These are phyloP conservation scores for Diaperis boleti DNA, from an alignment of 2,888 invertebrate species.

Conservation along the genomic window DNA sequence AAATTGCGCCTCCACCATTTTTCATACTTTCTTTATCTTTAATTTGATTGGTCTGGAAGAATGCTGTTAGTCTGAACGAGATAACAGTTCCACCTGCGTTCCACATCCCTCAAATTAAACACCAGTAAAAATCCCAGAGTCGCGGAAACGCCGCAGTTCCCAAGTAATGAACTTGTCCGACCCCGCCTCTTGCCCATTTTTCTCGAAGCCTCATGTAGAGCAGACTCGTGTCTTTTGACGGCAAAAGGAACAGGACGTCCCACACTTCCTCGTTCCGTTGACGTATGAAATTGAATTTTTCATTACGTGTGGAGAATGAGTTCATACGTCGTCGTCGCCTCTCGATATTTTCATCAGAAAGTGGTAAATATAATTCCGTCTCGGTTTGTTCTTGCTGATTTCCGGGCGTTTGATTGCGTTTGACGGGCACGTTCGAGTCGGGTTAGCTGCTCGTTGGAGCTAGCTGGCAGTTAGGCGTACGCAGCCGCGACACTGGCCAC, in stretches of 20 bases:
- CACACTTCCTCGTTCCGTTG: constrained; percentile 31
- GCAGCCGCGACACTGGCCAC: constrained; percentile 52
- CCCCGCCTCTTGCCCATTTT: too few relatives aligned
- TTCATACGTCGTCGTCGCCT: constrained; percentile 22
- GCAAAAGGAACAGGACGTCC: constrained; percentile 18
- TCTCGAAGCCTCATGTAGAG: too few relatives aligned
- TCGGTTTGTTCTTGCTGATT: constrained; percentile 39
- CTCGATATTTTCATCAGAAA: constrained; percentile 33
- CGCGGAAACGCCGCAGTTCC: too few relatives aligned
- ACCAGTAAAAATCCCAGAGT: too few relatives aligned
- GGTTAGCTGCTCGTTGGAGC: constrained; percentile 50
- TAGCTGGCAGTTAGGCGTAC: constrained; percentile 51
- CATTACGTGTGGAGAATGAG: constrained; percentile 39
- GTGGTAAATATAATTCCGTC: constrained; percentile 42
- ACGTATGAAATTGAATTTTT: constrained; percentile 42
- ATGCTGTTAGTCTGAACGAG: too few relatives aligned
- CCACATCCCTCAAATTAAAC: too few relatives aligned
- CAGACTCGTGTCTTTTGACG: constrained; percentile 11
- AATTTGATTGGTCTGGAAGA: too few relatives aligned
- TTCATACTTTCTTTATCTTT: too few relatives aligned
- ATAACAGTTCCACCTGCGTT: too few relatives aligned
- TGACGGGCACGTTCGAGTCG: constrained; percentile 49
- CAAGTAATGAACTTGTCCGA: too few relatives aligned
- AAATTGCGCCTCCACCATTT: too few relatives aligned
- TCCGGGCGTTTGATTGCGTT: constrained; percentile 43